A percentile compares a stretch with the other conserved stretches of the same genome.
Conservation (phyloP, 2,797 vertebrate species). For the Gallinago nigripennis region DNA sequence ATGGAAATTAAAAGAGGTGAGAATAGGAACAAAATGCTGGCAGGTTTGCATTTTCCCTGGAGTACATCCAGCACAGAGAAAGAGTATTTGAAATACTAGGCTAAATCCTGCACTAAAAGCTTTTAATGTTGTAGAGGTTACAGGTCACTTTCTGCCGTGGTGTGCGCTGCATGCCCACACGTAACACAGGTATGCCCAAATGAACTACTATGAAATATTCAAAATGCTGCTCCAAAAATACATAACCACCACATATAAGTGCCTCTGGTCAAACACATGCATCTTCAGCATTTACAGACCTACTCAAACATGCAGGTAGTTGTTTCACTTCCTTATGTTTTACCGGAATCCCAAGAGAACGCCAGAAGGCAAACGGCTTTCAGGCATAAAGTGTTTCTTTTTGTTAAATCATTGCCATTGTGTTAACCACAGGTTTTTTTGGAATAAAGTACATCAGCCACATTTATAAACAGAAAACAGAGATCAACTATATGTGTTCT, state of each 20-base stretch:
- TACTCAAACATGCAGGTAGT: neutral
- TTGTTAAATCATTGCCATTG: neutral
- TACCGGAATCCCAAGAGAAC: neutral
- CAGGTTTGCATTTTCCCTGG: neutral
- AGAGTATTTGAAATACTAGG: neutral
- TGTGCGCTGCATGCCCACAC: neutral
- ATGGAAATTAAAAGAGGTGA: neutral
- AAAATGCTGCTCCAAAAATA: conserved; percentile 19
- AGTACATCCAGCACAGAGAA: neutral
- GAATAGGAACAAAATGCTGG: neutral
- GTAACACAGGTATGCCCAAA: neutral
- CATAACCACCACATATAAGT: neutral
- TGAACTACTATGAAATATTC: conserved; percentile 31
- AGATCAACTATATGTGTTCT: neutral
- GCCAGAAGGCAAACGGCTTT: neutral
- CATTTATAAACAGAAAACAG: conserved; percentile 6
- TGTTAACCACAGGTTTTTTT: neutral
- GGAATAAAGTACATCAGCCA: neutral
- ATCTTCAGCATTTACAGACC: neutral
- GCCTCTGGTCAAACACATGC: neutral
- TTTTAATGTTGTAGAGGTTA: neutral
- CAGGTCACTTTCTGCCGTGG: neutral
- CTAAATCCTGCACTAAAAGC: conserved; percentile 20
- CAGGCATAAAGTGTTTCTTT: neutral
- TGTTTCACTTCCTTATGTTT: neutral